Evolutionary conservation across 2,888 invertebrate species (phyloP).

Genomic region (Clanis bilineata): DNA sequence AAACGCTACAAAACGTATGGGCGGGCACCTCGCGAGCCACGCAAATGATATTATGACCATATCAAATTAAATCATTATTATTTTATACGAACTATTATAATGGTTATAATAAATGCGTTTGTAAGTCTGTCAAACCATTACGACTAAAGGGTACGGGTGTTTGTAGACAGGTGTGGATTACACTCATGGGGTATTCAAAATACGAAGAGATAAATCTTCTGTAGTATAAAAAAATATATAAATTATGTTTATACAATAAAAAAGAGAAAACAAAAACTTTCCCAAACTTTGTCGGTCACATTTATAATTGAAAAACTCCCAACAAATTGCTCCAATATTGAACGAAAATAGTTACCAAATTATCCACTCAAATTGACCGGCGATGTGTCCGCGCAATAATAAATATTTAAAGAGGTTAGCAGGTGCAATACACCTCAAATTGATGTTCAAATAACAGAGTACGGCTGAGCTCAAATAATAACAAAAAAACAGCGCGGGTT

Average conservation of each 20-base stretch:
- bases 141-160: background rate
- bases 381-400: slow-evolving; percentile 57
- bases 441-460: slow-evolving; percentile 71
- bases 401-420: slow-evolving; percentile 75
- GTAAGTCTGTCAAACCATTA: background rate
- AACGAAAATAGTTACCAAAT: slow-evolving; percentile 51
- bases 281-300: background rate
- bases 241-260: no score
- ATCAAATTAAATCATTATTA: slow-evolving; percentile 2
- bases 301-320: slow-evolving; percentile 34
- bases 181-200: no score
- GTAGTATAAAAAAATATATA: no score
- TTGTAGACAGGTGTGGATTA: no score
- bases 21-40: slow-evolving; percentile 57
- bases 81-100: no score
- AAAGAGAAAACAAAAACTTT: slow-evolving; percentile 5
- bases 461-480: slow-evolving; percentile 56
- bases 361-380: slow-evolving; percentile 46
- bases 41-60: slow-evolving; percentile 65
- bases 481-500: slow-evolving; percentile 51
- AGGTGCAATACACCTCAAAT: slow-evolving; percentile 72
- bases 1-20: slow-evolving; percentile 75
- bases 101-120: background rate
- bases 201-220: background rate
- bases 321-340: slow-evolving; percentile 37